Evolutionary conservation across 2,797 vertebrate species (phyloP).

Genomic region (Synanceia verrucosa): DNA sequence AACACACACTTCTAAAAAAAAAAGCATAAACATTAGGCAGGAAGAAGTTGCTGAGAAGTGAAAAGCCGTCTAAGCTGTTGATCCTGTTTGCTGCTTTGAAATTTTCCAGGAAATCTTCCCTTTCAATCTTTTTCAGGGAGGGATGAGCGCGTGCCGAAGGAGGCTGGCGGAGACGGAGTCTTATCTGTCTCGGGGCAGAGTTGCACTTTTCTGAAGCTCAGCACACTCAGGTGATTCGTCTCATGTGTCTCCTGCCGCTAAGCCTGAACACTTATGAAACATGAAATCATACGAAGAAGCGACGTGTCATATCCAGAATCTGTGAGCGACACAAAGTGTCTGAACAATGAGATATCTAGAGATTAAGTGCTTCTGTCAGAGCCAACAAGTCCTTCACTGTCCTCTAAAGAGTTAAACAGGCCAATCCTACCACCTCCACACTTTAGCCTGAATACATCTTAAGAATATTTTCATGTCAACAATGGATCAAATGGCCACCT

Average conservation of each 20-base stretch:
- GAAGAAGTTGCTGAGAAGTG: slow-evolving; percentile 66
- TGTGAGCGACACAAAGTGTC: background rate
- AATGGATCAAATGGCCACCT: too few relatives aligned
- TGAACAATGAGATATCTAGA: slow-evolving; percentile 2
- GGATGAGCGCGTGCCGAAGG: slow-evolving; percentile 29
- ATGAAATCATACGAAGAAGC: slow-evolving; percentile 8
- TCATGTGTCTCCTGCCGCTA: slow-evolving; percentile 25
- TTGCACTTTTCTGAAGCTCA: slow-evolving; percentile 29
- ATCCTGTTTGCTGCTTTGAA: slow-evolving; percentile 70
- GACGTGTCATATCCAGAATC: background rate
- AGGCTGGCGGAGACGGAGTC: slow-evolving; percentile 21
- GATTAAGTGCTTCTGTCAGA: slow-evolving; percentile 3
- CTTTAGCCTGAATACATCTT: too few relatives aligned
- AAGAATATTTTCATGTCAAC: too few relatives aligned
- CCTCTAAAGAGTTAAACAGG: background rate
- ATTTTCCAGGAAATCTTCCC: slow-evolving; percentile 53
- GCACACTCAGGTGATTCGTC: slow-evolving; percentile 49
- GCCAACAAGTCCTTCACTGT: background rate
- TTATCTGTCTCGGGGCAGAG: slow-evolving; percentile 54
- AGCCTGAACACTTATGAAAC: slow-evolving; percentile 35
- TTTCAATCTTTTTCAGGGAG: slow-evolving; percentile 53
- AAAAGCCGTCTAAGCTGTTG: slow-evolving; percentile 65
- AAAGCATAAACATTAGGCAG: slow-evolving; percentile 33
- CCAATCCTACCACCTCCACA: too few relatives aligned
- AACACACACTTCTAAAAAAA: slow-evolving; percentile 11